Base-by-base conservation (phyloP, 1,140 invertebrate genomes). In the Nephila pilipes region DNA sequence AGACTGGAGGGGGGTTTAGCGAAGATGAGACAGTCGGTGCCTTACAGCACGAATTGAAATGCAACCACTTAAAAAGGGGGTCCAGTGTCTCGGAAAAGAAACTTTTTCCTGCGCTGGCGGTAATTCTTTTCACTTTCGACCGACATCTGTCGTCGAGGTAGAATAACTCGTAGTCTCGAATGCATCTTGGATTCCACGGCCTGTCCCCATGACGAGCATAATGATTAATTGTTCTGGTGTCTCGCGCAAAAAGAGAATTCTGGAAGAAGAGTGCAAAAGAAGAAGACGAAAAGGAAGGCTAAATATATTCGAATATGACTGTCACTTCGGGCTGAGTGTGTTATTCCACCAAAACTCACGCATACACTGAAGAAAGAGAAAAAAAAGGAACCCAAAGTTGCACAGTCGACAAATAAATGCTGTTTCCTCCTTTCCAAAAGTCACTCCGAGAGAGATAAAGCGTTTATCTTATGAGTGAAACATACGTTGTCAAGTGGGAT, bases 221-320 rank as follows among this genome's bases (percentile, higher is more conserved):
- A 75, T 75, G 65, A 75, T 75, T 75, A 75, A 75, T 75, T 75
- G 65, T 75, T 36, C 25, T 3, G 65, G 25, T 36, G 29, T 75
- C 38, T 46, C 65, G 65, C 65, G 25, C 65, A 32, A 29, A 25
- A 32, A 5, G 38, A 2, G 38, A 46, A 46, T 46, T 46, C 38
- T 46, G 38, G 38, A 0, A 46, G 10, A 46, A n/a, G n/a, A n/a
- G 5, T 69, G 63, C 63, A 10, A 25, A 25, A 29, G 63, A 69
- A 75, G 29, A 75, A 75, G 25, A 75, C 16, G 65, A 75, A 29
- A 3, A 25, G 65, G 65, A 75, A 75, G 32, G 65, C 32, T 75
- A 75, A 32, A 75, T 75, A 32, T 75, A 75, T 29, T 5, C 32
- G 65, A 36, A 75, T 75, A 75, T 75, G 65, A 75, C 25, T 75